phyloP scores from a whole-genome alignment of 1,140 invertebrate species.

The Panagrolaimus sp. region DNA sequence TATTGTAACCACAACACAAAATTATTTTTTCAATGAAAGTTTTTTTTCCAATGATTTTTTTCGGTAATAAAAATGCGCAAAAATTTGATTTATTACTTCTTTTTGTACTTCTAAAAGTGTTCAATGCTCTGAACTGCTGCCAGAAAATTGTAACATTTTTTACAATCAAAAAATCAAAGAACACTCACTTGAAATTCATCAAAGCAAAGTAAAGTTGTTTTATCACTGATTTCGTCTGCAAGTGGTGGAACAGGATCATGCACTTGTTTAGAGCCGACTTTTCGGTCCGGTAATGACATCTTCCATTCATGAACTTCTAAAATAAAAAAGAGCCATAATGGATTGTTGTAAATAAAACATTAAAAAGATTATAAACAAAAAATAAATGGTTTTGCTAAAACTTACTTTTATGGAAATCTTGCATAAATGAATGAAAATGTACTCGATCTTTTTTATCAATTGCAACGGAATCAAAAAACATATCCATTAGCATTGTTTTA shows the following conservation, averaged over 20 bases:
- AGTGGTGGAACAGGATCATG: constrained; percentile 92
- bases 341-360: not conserved
- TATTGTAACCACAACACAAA: no score
- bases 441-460: constrained; percentile 71
- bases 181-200: constrained; percentile 90
- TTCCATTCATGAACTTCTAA: constrained; percentile 62
- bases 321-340: constrained; percentile 18
- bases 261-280: constrained; percentile 64
- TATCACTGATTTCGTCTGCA: constrained; percentile 75
- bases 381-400: constrained; percentile 16
- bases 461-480: constrained; percentile 78
- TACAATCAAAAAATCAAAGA: constrained; percentile 15
- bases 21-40: no score
- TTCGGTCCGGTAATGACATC: constrained; percentile 30
- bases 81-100: constrained; percentile 3
- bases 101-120: not conserved
- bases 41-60: not conserved
- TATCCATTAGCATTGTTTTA: constrained; percentile 98
- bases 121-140: no score
- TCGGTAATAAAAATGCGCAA: constrained; percentile 19
- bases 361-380: constrained; percentile 21
- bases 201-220: constrained; percentile 89
- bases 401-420: constrained; percentile 76
- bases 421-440: constrained; percentile 96
- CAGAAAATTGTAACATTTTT: not conserved